Base-by-base conservation (phyloP, 2,888 invertebrate species). In the Ophion slaviceki region DNA sequence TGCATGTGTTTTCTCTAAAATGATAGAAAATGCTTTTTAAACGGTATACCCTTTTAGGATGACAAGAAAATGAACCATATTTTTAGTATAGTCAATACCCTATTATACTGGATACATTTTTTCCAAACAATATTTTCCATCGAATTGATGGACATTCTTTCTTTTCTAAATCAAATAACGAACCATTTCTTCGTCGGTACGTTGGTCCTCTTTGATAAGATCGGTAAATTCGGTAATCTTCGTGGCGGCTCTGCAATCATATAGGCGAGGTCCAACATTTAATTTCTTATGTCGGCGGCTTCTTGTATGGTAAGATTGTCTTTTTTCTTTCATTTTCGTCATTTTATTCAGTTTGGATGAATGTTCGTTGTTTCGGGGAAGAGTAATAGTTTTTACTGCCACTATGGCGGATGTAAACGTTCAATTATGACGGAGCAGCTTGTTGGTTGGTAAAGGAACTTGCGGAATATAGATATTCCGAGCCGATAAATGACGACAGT, bases 141-240 rank as follows among this genome's bases (percentile, higher is more conserved):
- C 3, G 14, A 53, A 53, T 17, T 53, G 17, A 17, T 53, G 5
- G 4, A 53, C 4, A 53, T 53, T 53, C 53, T 17, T 17, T 53
- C 14, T 47, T 53, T 67, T 61, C 59, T 66, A 14, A 28, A 6
- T 53, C n/a, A n/a, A 40, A 53, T 79, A 47, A 67, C 72, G 28
- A n/a, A 86, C 86, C 70, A 80, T 2, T 40, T 80, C 68, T 1
- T 62, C 57, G 14, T 57, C 10, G 32, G n/a, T 53, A 11, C 62
- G 45, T 20, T 36, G 61, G 32, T 87, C 88, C 7, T 89, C 91
- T 85, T 89, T 89, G 5, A 90, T 89, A 28, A 88, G 87, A 40
- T 89, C 87, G 10, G 90, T 91, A 47, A 94, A 91, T 84, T 93
- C 92, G 17, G 89, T 89, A 87, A 94, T 94, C 77, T 89, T 92